Conservation (phyloP, 2,888 invertebrate species). For the Argyra leucocephala region DNA sequence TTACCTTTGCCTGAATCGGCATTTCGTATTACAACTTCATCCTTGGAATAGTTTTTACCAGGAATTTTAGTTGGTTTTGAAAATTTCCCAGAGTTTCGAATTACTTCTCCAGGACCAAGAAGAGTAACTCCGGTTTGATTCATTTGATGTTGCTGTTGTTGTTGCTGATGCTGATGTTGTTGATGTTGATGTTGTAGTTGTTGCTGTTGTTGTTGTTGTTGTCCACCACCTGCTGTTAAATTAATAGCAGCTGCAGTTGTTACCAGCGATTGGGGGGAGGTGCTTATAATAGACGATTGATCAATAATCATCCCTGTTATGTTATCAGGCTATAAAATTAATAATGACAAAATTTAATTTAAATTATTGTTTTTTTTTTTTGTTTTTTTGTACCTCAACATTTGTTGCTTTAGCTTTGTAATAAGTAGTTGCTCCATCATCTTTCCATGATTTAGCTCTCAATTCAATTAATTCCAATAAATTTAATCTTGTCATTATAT, state of each 20-base stretch:
- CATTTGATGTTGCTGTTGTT: conserved; percentile 31
- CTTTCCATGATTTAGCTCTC: conserved; percentile 84
- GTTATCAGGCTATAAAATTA: conserved; percentile 26
- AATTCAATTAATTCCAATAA: conserved; percentile 87
- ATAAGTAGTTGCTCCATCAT: conserved; percentile 75
- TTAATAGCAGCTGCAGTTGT: conserved; percentile 34
- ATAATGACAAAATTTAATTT: conserved; percentile 15
- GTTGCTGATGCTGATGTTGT: conserved; percentile 39
- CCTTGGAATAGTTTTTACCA: conserved; percentile 87
- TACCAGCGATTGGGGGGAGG: conserved; percentile 44
- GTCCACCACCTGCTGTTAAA: conserved; percentile 36
- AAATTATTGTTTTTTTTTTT: not conserved
- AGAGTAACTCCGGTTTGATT: conserved; percentile 32
- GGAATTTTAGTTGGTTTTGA: conserved; percentile 80
- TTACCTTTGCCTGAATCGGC: conserved; percentile 93
- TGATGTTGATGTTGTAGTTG: no score
- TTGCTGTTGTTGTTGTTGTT: conserved; percentile 38
- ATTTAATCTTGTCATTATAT: conserved; percentile 75
- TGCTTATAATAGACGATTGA: conserved; percentile 38
- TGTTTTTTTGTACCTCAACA: conserved; percentile 42
- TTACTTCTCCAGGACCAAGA: conserved; percentile 71
- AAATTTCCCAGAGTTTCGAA: conserved; percentile 82
- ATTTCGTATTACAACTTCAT: conserved; percentile 89
- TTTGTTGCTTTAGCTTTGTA: conserved; percentile 62
- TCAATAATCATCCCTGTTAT: conserved; percentile 26